Evolutionary conservation across 37 sponge, comb jelly and placozoan genomes (phyloP), one percentile per base, ranked within the genome.

Genomic region (Hexactinellida sp.): DNA sequence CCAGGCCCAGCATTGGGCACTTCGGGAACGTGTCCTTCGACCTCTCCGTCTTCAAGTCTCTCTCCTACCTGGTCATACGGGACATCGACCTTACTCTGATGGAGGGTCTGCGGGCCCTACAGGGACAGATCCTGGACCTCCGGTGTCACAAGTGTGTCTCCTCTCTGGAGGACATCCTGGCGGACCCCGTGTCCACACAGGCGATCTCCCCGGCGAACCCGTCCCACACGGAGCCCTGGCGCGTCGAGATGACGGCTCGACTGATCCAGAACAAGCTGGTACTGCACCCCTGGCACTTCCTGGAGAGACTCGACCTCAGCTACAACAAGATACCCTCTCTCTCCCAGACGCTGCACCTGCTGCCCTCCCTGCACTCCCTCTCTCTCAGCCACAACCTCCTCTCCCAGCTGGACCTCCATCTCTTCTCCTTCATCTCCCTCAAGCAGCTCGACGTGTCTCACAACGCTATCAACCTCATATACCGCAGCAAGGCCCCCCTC

Each of bases 231-330:
- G 76, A 63, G 3, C 76, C 25, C 34, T 63, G 76, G 76, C 21
- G 76, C 5, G 76, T 63, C 3, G 76, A 63, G 34, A 63, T 63
- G 76, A 63, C 76, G 34, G 30, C 76, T 63, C 21, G 30, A 7
- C 34, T 63, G 76, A 23, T 63, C 28, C 76, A 63, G 76, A 23
- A 47, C 55, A 91, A 92, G 86, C 84, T 91, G 19, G 88, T 93
- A 55, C 87, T 93, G 19, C 94, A 91, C 38, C 91, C 94, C 0
- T 93, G 94, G 94, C 86, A 90, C 83, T 39, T n/a, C 39, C 92
- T 93, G 13, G 88, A 83, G 39, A 83, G 55, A 3, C 87, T 93
- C 38, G 87, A 76, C 34, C 87, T 93, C 55, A 85, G 90, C 24
- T 85, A 93, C 76, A 93, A 93, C 55, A 38, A 84, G 54, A 37